These are phyloP conservation scores for Dysmachus trigonus DNA, from an alignment of 2,888 invertebrate genomes.

Conservation along the genomic window DNA sequence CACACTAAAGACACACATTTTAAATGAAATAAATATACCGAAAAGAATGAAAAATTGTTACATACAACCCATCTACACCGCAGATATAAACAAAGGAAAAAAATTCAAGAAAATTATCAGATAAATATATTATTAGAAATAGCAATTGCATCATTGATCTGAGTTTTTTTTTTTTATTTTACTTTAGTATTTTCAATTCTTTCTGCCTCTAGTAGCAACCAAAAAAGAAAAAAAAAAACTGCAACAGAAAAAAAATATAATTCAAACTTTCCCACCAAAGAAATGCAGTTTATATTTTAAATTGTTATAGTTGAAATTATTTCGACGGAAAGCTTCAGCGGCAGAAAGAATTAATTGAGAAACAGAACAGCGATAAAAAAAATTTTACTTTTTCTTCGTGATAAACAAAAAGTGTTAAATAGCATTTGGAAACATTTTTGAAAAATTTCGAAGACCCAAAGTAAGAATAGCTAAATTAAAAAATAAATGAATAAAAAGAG, in stretches of 20 bases:
- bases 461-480: neutral
- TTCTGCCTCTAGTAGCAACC: neutral
- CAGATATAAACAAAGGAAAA: too few relatives aligned
- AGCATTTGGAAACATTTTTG: neutral
- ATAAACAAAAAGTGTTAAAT: too few relatives aligned
- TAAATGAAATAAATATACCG: neutral
- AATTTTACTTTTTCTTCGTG: neutral
- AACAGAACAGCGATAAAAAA: neutral
- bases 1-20: neutral
- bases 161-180: too few relatives aligned
- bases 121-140: neutral
- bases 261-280: neutral
- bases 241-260: neutral
- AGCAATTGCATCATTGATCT: too few relatives aligned
- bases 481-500: neutral
- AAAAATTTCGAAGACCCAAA: neutral
- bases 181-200: neutral
- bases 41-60: neutral
- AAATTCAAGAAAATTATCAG: too few relatives aligned
- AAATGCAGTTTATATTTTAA: neutral
- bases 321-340: neutral
- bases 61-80: too few relatives aligned
- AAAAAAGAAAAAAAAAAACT: neutral
- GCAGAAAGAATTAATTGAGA: neutral
- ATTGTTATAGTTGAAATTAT: neutral